Evolutionary conservation across 2,113 vertebrate genomes (phyloP).

Genomic region (Gavia stellata): DNA sequence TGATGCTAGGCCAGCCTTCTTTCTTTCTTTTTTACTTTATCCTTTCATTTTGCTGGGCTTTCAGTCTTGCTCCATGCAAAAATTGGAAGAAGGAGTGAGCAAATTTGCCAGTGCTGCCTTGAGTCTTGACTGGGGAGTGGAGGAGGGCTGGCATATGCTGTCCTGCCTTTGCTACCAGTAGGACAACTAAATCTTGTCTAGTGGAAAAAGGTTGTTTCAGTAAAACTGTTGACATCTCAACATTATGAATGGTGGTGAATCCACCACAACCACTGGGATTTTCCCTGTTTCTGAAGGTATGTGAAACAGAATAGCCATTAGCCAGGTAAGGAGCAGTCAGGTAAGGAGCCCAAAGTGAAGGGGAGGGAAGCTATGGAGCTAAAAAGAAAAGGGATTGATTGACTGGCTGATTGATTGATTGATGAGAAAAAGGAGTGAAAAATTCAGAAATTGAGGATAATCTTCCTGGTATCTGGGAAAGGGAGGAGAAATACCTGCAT

Average conservation of each 20-base stretch:
- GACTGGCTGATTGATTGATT: background rate
- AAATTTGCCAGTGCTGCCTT: background rate
- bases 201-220: background rate
- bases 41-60: background rate
- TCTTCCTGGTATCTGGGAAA: background rate
- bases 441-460: background rate
- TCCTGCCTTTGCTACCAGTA: background rate
- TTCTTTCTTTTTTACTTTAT: background rate
- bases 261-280: background rate
- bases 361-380: background rate
- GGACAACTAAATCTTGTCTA: background rate
- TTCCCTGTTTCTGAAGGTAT: background rate
- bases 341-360: background rate
- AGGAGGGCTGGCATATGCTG: background rate
- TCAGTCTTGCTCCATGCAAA: background rate
- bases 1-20: background rate
- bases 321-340: background rate
- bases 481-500: background rate
- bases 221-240: background rate
- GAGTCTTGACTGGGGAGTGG: background rate
- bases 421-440: background rate
- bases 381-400: background rate
- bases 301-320: background rate
- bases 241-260: background rate
- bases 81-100: background rate